phyloP scores from a whole-genome alignment of 2,888 invertebrate genomes.

The Andricus curvator region DNA sequence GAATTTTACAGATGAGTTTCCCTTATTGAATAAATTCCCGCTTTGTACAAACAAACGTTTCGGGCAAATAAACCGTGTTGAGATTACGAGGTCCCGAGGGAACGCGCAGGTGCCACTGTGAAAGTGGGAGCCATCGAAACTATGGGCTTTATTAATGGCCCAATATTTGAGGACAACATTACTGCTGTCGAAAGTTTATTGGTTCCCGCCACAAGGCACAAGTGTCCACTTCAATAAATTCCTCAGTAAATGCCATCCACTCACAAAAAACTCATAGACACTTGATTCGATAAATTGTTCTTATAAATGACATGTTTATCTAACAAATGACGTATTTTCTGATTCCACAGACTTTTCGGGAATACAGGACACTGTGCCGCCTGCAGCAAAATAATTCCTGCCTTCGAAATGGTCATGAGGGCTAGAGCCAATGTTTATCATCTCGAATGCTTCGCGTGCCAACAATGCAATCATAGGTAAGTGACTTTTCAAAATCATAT shows the following conservation, averaged over 20 bases:
- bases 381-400: constrained; percentile 95
- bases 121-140: constrained; percentile 69
- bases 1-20: constrained; percentile 77
- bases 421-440: constrained; percentile 95
- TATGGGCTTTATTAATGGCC: constrained; percentile 76
- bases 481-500: constrained; percentile 42
- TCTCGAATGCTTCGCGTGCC: constrained; percentile 96
- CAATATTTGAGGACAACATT: constrained; percentile 77
- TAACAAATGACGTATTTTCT: constrained; percentile 45
- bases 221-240: constrained; percentile 27
- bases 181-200: constrained; percentile 70
- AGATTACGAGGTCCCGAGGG: constrained; percentile 75
- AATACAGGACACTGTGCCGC: constrained; percentile 94
- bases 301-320: neutral
- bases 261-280: constrained; percentile 11
- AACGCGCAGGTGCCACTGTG: constrained; percentile 65
- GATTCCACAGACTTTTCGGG: constrained; percentile 87
- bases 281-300: neutral
- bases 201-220: constrained; percentile 52
- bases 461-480: constrained; percentile 96
- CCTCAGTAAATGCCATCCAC: constrained; percentile 3
- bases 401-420: constrained; percentile 97
- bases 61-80: constrained; percentile 76
- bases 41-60: constrained; percentile 61
- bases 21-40: constrained; percentile 73